These are phyloP conservation scores for Philotrypesis tridentata DNA, from an alignment of 1,140 invertebrate genomes.

Conservation along the genomic window DNA sequence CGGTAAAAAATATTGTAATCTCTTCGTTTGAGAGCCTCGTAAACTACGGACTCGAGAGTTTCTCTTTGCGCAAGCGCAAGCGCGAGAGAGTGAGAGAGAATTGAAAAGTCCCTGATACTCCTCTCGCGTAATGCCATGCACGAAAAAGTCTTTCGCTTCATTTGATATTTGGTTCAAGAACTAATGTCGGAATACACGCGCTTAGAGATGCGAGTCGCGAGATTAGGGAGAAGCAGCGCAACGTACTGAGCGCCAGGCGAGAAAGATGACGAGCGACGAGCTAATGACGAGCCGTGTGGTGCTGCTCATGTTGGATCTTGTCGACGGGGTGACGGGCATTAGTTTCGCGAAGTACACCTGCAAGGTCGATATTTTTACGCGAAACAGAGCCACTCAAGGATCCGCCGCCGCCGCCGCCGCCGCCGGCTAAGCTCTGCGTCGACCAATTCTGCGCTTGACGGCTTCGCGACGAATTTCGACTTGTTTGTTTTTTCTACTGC, in stretches of 20 bases:
- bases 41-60: background rate
- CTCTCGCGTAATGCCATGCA: too few relatives aligned
- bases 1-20: background rate
- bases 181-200: background rate
- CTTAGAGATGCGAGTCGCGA: background rate
- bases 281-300: background rate
- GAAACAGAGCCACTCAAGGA: background rate
- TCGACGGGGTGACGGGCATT: background rate
- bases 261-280: slow-evolving; percentile 23
- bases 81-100: too few relatives aligned
- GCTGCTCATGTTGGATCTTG: background rate
- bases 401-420: background rate
- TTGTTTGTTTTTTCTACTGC: slow-evolving; percentile 1
- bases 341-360: background rate
- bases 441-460: background rate
- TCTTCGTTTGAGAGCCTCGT: background rate
- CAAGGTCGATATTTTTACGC: background rate
- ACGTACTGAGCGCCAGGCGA: background rate
- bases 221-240: background rate
- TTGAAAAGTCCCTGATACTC: background rate
- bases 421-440: too few relatives aligned
- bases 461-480: background rate
- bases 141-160: too few relatives aligned
- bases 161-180: background rate
- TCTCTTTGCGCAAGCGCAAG: slow-evolving; percentile 2